Base-by-base conservation (phyloP, 2,113 vertebrate species). In the Procavia capensis region DNA sequence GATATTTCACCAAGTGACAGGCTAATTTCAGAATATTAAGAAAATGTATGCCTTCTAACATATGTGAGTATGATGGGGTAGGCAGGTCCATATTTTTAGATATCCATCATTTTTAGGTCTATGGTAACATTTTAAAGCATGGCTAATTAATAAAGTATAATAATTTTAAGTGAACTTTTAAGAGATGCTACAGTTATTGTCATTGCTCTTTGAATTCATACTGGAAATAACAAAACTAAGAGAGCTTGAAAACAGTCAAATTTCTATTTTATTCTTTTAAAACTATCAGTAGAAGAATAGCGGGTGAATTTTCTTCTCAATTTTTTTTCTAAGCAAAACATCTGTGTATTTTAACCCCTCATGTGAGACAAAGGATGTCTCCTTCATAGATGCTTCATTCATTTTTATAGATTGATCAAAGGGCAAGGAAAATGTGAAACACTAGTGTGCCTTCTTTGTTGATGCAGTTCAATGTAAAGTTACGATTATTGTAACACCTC, bases 321-420 rank as follows among this genome's bases (percentile, higher is more conserved):
- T 79, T 91, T 8, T 31, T 61, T 93, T 93, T 84, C 25, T 43
- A 80, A 93, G 72, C 86, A 85, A 81, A 63, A 59, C 75, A 61
- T 5, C 36, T 78, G 47, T 93, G 8, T n/a, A 5, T 24, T 41
- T 85, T 88, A 79, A 57, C 17, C 31, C 10, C 17, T 70, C 22
- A 45, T 27, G 31, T 75, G 27, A 61, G n/a, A 39, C 79, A 76
- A 87, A 90, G 31, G 22, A 31, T 39, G 17, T 24, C 29, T 87
- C 5, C 20, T 81, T 87, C 75, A 50, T 17, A 87, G n/a, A 68
- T 47, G 27, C 47, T 83, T 83, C 66, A 24, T 74, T 85, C 5
- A 17, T 59, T 45, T 76, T 64, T 72, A 4, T 39, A 45, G 61
- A 89, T 81, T 74, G 63, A 70, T 72, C 63, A 83, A 72, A 78